Conservation (phyloP, 2,113 vertebrate genomes). For the Erythrocercus mccallii region DNA sequence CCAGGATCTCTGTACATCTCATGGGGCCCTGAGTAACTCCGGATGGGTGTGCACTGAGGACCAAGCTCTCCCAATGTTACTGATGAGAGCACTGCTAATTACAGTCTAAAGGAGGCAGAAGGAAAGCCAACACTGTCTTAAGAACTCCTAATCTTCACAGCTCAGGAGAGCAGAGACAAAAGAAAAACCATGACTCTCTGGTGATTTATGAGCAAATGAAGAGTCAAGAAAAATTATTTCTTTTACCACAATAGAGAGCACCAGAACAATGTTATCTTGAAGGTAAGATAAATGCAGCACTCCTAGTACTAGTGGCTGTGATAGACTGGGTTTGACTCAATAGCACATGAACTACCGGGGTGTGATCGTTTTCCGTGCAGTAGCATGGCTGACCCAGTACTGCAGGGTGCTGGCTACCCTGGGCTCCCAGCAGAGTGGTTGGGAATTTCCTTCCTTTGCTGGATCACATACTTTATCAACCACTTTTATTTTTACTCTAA, state of each 20-base stretch:
- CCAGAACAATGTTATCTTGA: not conserved
- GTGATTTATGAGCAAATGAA: not conserved
- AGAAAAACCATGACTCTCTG: not conserved
- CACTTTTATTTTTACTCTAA: constrained; percentile 57
- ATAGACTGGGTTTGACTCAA: not conserved
- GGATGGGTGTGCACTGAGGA: not conserved
- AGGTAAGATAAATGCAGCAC: not conserved
- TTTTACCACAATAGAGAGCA: not conserved
- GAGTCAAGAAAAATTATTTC: not conserved
- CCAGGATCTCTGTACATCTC: not conserved
- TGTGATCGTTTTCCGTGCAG: not conserved
- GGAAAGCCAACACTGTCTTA: not conserved
- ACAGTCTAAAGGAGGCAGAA: not conserved
- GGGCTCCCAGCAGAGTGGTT: not conserved
- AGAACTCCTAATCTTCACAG: not conserved
- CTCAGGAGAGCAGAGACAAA: not conserved
- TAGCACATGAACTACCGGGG: not conserved
- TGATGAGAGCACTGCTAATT: not conserved
- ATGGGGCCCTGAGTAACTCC: not conserved
- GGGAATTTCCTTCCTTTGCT: constrained; percentile 18
- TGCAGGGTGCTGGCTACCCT: not conserved
- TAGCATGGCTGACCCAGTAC: not conserved
- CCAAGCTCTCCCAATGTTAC: not conserved
- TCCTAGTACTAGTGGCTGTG: not conserved
- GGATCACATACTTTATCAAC: not conserved